phyloP scores from a whole-genome alignment of 2,113 vertebrate genomes.

The Antechinus stuartii region DNA sequence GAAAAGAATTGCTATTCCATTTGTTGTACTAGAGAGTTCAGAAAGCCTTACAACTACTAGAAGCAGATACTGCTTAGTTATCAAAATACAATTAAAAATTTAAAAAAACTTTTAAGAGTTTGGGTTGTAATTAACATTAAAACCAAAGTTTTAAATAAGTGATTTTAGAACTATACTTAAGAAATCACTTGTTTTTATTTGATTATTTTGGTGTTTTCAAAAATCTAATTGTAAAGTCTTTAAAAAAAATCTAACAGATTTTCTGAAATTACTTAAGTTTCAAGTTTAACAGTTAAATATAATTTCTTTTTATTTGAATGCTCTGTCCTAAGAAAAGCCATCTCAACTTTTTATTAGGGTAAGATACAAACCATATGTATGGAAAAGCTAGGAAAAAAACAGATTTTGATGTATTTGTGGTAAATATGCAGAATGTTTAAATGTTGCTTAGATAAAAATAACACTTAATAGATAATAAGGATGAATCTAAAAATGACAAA shows the following conservation, averaged over 20 bases:
- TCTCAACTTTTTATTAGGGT: background rate
- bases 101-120: background rate
- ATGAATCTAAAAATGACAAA: background rate
- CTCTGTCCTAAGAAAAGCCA: background rate
- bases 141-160: background rate
- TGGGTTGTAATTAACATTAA: background rate
- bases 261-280: background rate
- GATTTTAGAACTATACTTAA: background rate
- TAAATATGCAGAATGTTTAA: background rate
- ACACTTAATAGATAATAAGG: background rate
- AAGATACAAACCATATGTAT: background rate
- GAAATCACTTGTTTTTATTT: background rate
- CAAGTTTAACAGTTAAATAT: conserved; percentile 14
- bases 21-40: background rate
- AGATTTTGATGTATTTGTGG: background rate
- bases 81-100: background rate
- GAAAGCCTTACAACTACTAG: background rate
- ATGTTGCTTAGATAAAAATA: background rate
- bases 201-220: background rate
- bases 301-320: background rate
- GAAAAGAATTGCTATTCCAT: background rate
- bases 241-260: background rate
- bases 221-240: background rate
- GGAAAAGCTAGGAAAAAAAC: background rate
- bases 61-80: background rate